Evolutionary conservation across 2,888 invertebrate species (phyloP).

Genomic region (Lepidochitona cinerea): DNA sequence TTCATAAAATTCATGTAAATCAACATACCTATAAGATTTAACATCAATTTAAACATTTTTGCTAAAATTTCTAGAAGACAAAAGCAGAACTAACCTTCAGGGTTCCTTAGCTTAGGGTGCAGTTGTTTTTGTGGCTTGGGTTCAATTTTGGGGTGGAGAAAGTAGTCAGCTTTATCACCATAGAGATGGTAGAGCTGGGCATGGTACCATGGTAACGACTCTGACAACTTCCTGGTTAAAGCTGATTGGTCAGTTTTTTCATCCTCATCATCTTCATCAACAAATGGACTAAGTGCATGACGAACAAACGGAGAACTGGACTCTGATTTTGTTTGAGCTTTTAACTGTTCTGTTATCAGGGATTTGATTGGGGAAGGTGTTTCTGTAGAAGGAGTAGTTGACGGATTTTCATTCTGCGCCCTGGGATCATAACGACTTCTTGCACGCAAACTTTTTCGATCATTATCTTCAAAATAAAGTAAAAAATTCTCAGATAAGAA

Average conservation of each 20-base stretch:
- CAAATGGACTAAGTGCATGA: background rate
- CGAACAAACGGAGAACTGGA: no score
- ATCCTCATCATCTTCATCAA: background rate
- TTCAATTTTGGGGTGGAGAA: slow-evolving; percentile 60
- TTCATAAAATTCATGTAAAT: no score
- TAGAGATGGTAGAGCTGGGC: slow-evolving; percentile 61
- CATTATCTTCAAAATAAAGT: background rate
- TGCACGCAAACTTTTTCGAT: background rate
- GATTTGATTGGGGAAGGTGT: no score
- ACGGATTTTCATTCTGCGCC: no score
- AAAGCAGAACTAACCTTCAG: slow-evolving; percentile 24
- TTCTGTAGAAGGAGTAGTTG: no score
- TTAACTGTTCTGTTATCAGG: no score
- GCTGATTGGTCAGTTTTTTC: background rate
- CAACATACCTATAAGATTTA: no score
- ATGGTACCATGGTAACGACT: slow-evolving; percentile 30
- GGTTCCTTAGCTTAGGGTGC: slow-evolving; percentile 33
- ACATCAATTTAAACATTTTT: no score
- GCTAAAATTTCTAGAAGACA: no score
- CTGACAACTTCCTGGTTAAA: background rate
- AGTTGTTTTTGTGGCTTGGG: slow-evolving; percentile 34
- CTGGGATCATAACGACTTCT: no score
- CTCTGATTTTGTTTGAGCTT: no score
- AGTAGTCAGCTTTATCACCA: slow-evolving; percentile 61
- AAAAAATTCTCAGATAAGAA: no score